Evolutionary conservation across 2,113 vertebrate genomes (phyloP).

Genomic region (Pluvialis apricaria): DNA sequence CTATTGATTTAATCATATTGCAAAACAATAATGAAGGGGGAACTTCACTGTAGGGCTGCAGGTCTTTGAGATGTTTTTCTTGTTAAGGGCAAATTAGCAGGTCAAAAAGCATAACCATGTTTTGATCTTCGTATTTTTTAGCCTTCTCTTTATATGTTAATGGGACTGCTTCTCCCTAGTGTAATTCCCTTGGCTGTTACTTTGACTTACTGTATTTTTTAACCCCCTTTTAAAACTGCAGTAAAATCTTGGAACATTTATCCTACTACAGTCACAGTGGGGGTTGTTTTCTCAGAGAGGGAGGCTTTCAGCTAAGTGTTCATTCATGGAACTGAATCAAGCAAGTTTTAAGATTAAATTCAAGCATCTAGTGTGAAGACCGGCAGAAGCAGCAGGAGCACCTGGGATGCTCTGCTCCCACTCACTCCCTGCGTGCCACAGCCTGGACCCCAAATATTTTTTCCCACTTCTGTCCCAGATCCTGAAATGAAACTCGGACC

Average conservation of each 20-base stretch:
- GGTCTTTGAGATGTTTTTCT: neutral
- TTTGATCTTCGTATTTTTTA: conserved; percentile 19
- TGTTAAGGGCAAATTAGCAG: conserved; percentile 6
- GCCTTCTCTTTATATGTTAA: neutral
- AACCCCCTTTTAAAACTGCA: neutral
- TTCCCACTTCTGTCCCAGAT: neutral
- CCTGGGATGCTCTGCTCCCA: neutral
- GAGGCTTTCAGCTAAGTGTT: neutral
- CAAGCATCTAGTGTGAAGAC: neutral
- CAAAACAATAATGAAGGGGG: neutral
- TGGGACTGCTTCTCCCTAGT: neutral
- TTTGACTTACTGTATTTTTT: neutral
- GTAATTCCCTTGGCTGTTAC: neutral
- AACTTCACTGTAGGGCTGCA: neutral
- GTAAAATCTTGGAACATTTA: neutral
- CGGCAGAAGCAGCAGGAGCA: neutral
- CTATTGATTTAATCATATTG: neutral
- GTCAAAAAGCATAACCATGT: neutral
- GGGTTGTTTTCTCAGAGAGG: neutral
- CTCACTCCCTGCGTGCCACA: neutral
- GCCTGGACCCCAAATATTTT: neutral
- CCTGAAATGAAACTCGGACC: neutral
- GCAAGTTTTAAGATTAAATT: neutral
- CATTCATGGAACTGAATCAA: neutral
- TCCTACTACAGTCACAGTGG: neutral